Evolutionary conservation across 2,888 invertebrate genomes (phyloP).

Genomic region (Neoascia interrupta): DNA sequence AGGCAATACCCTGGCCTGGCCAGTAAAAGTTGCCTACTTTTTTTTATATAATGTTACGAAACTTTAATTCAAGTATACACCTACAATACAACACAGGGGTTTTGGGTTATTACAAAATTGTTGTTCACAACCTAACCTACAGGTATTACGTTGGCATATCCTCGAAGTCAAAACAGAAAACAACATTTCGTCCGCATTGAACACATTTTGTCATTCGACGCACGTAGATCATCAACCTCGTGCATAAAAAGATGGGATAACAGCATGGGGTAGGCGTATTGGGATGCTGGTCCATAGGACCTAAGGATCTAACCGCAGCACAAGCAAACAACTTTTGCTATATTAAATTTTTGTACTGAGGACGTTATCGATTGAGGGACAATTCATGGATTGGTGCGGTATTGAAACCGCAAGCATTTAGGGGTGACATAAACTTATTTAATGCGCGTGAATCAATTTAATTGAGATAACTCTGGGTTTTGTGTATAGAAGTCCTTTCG

Average conservation of each 20-base stretch:
- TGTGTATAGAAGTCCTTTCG: neutral
- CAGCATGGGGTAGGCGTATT: neutral
- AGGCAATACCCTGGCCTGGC: neutral
- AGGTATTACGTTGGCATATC: constrained; percentile 16
- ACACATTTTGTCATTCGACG: constrained; percentile 20
- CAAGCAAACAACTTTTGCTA: neutral
- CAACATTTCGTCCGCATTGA: neutral
- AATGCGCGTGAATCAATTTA: no score
- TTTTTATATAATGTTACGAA: constrained; percentile 1
- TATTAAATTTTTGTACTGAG: constrained; percentile 7
- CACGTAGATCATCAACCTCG: constrained; percentile 38
- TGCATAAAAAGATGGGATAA: constrained; percentile 2
- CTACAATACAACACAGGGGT: constrained; percentile 1
- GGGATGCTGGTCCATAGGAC: neutral
- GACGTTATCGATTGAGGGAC: neutral
- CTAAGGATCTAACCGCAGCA: neutral
- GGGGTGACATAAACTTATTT: no score
- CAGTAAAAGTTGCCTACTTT: neutral
- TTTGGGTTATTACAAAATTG: constrained; percentile 30
- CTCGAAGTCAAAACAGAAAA: constrained; percentile 16
- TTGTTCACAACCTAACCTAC: constrained; percentile 17
- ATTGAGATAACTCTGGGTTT: no score
- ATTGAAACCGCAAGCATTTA: no score
- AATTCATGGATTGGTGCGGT: neutral
- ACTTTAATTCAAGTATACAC: constrained; percentile 9